These are phyloP conservation scores for Gortyna flavago DNA, from an alignment of 2,888 invertebrate genomes.

Conservation along the genomic window DNA sequence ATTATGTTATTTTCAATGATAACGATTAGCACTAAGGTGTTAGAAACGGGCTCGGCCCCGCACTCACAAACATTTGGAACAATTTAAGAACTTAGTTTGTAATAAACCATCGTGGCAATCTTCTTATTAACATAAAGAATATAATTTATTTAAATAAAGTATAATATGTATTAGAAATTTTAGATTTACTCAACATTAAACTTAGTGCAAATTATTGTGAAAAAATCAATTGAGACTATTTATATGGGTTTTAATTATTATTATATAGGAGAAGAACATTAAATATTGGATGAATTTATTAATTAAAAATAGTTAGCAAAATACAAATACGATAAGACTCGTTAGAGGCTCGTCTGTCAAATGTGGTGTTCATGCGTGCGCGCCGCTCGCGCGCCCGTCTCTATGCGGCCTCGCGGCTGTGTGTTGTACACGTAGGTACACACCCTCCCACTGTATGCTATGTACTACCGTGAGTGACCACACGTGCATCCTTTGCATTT, in stretches of 20 bases:
- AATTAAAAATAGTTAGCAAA: slow-evolving; percentile 90
- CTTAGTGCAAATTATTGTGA: slow-evolving; percentile 90
- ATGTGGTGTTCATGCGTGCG: slow-evolving; percentile 73
- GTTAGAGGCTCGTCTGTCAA: slow-evolving; percentile 89
- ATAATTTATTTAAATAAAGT: slow-evolving; percentile 89
- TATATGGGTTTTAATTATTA: slow-evolving; percentile 90
- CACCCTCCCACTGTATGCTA: slow-evolving; percentile 25
- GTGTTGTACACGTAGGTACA: slow-evolving; percentile 30
- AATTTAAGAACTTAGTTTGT: slow-evolving; percentile 90
- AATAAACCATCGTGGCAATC: slow-evolving; percentile 88
- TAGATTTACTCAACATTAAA: slow-evolving; percentile 90
- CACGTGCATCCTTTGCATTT: slow-evolving; percentile 79
- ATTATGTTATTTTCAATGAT: slow-evolving; percentile 89
- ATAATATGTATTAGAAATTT: slow-evolving; percentile 90
- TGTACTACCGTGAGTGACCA: slow-evolving; percentile 72
- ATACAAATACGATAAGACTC: slow-evolving; percentile 90
- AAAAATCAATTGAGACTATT: slow-evolving; percentile 89
- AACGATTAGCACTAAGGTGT: slow-evolving; percentile 85
- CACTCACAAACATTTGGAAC: slow-evolving; percentile 87
- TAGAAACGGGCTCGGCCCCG: slow-evolving; percentile 79
- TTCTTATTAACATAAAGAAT: slow-evolving; percentile 89
- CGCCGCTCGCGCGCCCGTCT: slow-evolving; percentile 66
- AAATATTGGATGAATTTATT: slow-evolving; percentile 90
- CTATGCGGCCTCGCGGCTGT: slow-evolving; percentile 57
- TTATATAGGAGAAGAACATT: slow-evolving; percentile 88